Conservation (phyloP, 2,888 invertebrate species). For the Hedychridium roseum region DNA sequence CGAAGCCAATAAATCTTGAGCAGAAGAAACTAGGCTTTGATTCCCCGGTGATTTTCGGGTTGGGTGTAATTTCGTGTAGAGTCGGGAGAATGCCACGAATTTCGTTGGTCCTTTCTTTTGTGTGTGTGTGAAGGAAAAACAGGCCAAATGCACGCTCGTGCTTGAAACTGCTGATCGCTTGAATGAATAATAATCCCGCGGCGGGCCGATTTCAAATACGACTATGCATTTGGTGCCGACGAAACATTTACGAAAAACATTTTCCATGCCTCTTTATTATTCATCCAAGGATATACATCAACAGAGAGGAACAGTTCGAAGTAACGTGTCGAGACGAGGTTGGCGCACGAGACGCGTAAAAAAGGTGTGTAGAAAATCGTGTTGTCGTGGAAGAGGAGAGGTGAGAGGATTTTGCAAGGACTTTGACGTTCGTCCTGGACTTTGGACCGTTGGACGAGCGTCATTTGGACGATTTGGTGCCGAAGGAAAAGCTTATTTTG, state of each 20-base stretch:
- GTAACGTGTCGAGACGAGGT: no score
- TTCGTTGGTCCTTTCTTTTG: no score
- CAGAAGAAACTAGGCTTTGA: no score
- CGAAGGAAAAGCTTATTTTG: slow-evolving; percentile 79
- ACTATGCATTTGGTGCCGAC: slow-evolving; percentile 54
- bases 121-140: slow-evolving; percentile 32
- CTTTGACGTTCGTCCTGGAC: neutral
- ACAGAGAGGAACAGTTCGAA: slow-evolving; percentile 23
- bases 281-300: slow-evolving; percentile 56
- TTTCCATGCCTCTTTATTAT: slow-evolving; percentile 56
- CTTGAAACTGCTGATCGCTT: slow-evolving; percentile 47
- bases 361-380: no score
- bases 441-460: slow-evolving; percentile 1
- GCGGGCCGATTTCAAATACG: slow-evolving; percentile 49
- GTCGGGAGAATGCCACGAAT: no score
- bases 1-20: no score
- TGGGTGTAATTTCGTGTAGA: no score
- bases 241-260: slow-evolving; percentile 29
- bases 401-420: neutral
- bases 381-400: no score
- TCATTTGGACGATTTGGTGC: slow-evolving; percentile 70
- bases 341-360: no score
- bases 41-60: no score
- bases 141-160: slow-evolving; percentile 55
- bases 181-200: slow-evolving; percentile 58